phyloP scores from a whole-genome alignment of 2,888 invertebrate species.

The Euzophera pinguis region DNA sequence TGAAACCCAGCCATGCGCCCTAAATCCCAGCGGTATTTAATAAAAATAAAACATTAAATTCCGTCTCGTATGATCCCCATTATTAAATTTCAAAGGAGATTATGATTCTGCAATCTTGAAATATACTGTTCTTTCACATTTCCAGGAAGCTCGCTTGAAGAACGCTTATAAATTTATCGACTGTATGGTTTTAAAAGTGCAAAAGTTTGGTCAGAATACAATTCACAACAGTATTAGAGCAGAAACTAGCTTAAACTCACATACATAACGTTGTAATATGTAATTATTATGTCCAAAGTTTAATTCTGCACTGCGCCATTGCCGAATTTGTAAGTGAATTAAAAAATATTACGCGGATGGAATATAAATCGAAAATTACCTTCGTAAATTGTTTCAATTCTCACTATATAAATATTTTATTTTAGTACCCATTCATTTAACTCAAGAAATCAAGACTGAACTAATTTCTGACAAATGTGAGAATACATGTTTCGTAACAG shows the following conservation, averaged over 20 bases:
- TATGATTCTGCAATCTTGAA: slow-evolving; percentile 61
- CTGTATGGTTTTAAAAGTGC: slow-evolving; percentile 52
- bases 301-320: slow-evolving; percentile 58
- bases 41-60: slow-evolving; percentile 44
- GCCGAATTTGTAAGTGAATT: slow-evolving; percentile 40
- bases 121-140: slow-evolving; percentile 53
- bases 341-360: slow-evolving; percentile 39
- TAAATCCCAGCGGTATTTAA: slow-evolving; percentile 28
- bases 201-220: slow-evolving; percentile 54
- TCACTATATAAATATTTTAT: slow-evolving; percentile 44
- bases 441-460: slow-evolving; percentile 60
- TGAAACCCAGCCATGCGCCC: no score
- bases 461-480: slow-evolving; percentile 66
- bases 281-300: slow-evolving; percentile 51
- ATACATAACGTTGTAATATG: slow-evolving; percentile 32
- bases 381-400: slow-evolving; percentile 25
- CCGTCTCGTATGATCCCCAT: slow-evolving; percentile 49
- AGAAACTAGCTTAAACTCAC: slow-evolving; percentile 43
- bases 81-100: slow-evolving; percentile 65
- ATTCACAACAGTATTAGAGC: slow-evolving; percentile 44
- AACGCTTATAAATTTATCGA: slow-evolving; percentile 57
- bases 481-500: slow-evolving; percentile 57
- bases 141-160: slow-evolving; percentile 48
- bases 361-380: slow-evolving; percentile 32
- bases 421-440: slow-evolving; percentile 56